These are phyloP conservation scores for Homarus americanus DNA, from an alignment of 1,140 invertebrate species.

Conservation along the genomic window DNA sequence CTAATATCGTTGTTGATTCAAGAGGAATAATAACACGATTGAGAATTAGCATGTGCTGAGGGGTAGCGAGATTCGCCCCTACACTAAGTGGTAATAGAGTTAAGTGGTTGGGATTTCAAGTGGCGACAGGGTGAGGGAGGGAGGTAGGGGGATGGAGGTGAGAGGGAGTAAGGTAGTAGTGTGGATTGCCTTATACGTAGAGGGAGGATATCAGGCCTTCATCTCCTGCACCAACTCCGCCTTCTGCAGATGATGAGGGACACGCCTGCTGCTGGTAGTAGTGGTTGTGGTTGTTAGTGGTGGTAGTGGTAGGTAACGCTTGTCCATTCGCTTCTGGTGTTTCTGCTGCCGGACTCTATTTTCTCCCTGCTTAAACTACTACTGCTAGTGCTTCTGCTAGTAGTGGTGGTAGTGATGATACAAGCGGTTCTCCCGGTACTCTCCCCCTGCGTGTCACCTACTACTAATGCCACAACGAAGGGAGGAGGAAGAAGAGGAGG, in stretches of 20 bases:
- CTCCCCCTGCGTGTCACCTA: too few relatives aligned
- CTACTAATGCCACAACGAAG: too few relatives aligned
- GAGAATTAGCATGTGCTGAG: neutral
- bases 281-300: too few relatives aligned
- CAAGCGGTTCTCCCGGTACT: too few relatives aligned
- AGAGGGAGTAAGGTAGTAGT: neutral
- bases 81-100: neutral
- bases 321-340: too few relatives aligned
- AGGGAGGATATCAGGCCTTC: neutral
- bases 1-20: neutral
- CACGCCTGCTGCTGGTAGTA: neutral
- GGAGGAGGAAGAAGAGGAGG: too few relatives aligned
- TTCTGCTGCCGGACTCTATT: too few relatives aligned
- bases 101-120: neutral
- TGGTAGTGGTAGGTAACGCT: too few relatives aligned
- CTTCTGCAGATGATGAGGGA: neutral
- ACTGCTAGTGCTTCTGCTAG: neutral
- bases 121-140: neutral
- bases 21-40: neutral
- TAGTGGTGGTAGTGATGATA: too few relatives aligned
- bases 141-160: neutral
- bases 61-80: neutral
- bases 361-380: neutral
- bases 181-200: neutral
- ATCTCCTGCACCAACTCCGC: neutral